Percentiles rank a stretch among this genome's conserved stretches.
These are phyloP conservation scores for Mycteria americana DNA, from an alignment of 2,797 vertebrate genomes.

Conservation along the genomic window DNA sequence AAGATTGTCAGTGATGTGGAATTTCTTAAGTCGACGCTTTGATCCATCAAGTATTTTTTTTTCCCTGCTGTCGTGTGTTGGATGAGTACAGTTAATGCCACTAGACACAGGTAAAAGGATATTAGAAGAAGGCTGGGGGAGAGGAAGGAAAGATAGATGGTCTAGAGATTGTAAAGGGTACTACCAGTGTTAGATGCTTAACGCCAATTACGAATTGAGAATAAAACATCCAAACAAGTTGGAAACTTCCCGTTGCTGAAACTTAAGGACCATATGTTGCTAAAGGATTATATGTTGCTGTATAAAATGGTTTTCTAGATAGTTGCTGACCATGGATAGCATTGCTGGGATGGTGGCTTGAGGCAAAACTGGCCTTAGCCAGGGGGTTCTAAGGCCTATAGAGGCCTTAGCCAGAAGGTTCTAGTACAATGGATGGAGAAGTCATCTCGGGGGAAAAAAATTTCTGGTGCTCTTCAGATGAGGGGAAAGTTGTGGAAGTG, in stretches of 20 bases:
- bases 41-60: not conserved
- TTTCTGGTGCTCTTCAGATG: not conserved
- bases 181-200: not conserved
- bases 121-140: not conserved
- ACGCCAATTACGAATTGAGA: not conserved
- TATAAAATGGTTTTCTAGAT: not conserved
- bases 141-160: not conserved
- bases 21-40: not conserved
- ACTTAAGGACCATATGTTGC: not conserved
- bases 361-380: not conserved
- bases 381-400: too few species aligned
- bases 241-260: not conserved
- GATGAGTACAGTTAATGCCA: not conserved
- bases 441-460: not conserved
- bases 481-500: not conserved
- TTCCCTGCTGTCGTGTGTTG: not conserved
- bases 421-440: not conserved
- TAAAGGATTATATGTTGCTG: not conserved
- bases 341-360: not conserved
- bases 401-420: not conserved
- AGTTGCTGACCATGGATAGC: not conserved
- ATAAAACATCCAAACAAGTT: not conserved
- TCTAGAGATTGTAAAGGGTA: not conserved
- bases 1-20: not conserved
- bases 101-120: not conserved